These are phyloP conservation scores for Galagoides demidoff DNA, from an alignment of 2,797 vertebrate genomes.

Conservation along the genomic window DNA sequence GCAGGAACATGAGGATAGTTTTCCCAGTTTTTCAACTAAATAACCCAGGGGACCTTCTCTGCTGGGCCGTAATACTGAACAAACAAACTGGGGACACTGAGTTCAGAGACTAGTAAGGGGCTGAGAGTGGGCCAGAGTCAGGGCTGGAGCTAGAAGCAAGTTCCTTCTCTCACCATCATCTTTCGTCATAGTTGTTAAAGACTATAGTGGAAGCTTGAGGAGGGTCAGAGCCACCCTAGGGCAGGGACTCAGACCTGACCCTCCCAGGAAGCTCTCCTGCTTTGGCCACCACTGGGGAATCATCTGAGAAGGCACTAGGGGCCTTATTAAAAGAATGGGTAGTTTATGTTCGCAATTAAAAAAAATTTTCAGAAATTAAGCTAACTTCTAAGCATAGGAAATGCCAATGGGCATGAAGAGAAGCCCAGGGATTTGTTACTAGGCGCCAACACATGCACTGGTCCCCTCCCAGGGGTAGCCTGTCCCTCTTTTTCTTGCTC, in stretches of 20 bases:
- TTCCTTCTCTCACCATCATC: background rate
- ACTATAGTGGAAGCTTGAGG: background rate
- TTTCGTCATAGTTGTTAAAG: background rate
- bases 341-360: background rate
- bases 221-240: background rate
- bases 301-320: background rate
- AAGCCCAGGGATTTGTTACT: background rate
- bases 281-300: background rate
- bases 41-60: background rate
- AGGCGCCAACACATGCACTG: background rate
- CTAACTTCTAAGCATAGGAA: background rate
- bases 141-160: background rate
- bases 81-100: background rate
- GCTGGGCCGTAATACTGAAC: background rate
- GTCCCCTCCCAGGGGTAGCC: background rate
- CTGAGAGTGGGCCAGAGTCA: background rate
- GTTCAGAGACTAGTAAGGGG: too few species aligned
- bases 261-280: background rate
- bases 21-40: background rate
- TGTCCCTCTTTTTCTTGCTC: background rate
- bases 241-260: background rate
- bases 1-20: background rate
- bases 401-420: background rate
- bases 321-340: constrained; percentile 3
- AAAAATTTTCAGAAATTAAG: background rate